phyloP scores from a whole-genome alignment of 1,140 invertebrate genomes.

The Vanessa tameamea region DNA sequence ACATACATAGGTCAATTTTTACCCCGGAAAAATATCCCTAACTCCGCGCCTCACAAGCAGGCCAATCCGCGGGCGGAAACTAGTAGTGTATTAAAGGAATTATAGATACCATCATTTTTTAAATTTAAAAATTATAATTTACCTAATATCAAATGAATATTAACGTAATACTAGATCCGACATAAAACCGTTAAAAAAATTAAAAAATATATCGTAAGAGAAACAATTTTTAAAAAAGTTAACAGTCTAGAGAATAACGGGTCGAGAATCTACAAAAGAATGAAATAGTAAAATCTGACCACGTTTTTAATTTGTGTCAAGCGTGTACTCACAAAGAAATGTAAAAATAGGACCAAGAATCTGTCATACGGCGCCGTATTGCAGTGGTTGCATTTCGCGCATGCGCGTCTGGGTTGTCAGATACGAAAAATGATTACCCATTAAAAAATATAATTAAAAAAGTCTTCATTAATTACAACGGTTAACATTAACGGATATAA shows the following conservation, averaged over 20 bases:
- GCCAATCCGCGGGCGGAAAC: no score
- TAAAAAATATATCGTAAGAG: not conserved
- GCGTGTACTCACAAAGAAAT: conserved; percentile 48
- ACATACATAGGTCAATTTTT: no score
- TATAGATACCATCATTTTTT: no score
- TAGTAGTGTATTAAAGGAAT: no score
- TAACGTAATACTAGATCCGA: no score
- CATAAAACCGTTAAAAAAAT: no score
- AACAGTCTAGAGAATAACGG: not conserved
- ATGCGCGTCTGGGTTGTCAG: conserved; percentile 58
- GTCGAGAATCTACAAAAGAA: conserved; percentile 6
- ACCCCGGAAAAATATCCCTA: no score
- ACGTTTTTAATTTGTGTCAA: conserved; percentile 31
- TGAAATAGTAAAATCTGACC: conserved; percentile 26
- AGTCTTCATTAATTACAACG: no score
- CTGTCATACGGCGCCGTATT: conserved; percentile 71
- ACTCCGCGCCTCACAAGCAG: no score
- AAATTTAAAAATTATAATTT: no score
- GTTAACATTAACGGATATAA: no score
- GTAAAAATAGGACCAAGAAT: conserved; percentile 65
- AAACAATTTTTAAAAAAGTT: not conserved
- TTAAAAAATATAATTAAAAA: not conserved
- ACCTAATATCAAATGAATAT: no score
- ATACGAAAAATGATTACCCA: conserved; percentile 15
- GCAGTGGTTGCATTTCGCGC: conserved; percentile 64